These are phyloP conservation scores for Cyprinodon variegatus DNA, from an alignment of 2,113 vertebrate species.

Conservation along the genomic window DNA sequence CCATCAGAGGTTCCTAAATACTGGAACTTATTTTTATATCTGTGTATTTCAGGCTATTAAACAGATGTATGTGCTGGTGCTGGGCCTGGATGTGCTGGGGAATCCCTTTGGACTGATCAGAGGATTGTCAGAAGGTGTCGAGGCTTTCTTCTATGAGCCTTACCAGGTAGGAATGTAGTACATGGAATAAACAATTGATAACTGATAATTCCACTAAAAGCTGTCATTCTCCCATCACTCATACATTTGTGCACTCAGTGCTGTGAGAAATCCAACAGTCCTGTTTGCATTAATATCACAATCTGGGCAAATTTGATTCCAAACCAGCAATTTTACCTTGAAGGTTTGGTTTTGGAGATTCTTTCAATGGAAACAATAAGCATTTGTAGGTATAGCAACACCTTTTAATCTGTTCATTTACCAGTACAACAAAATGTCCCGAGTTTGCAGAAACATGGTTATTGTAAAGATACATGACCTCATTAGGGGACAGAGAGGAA, in stretches of 20 bases:
- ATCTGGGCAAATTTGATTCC: no score
- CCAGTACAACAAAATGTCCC: neutral
- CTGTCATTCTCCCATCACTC: neutral
- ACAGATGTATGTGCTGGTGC: conserved; percentile 96
- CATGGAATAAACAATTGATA: neutral
- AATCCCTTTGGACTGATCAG: conserved; percentile 97
- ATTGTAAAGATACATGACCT: neutral
- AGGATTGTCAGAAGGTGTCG: conserved; percentile 95
- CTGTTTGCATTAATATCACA: no score
- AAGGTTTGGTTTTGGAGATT: no score
- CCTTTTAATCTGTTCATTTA: neutral
- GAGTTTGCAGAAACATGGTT: neutral
- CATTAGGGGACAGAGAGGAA: neutral
- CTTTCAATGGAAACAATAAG: neutral
- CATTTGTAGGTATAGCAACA: neutral
- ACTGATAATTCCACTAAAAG: no score
- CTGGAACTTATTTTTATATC: neutral
- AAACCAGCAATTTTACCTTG: no score
- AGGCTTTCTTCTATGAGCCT: conserved; percentile 98
- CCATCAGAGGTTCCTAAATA: no score
- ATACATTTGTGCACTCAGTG: neutral
- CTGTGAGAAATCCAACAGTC: neutral
- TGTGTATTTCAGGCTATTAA: conserved; percentile 88
- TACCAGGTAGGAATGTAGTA: conserved; percentile 85
- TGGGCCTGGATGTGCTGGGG: conserved; percentile 97